Base-by-base conservation (phyloP, 2,797 vertebrate species). In the Danio jaintianensis region DNA sequence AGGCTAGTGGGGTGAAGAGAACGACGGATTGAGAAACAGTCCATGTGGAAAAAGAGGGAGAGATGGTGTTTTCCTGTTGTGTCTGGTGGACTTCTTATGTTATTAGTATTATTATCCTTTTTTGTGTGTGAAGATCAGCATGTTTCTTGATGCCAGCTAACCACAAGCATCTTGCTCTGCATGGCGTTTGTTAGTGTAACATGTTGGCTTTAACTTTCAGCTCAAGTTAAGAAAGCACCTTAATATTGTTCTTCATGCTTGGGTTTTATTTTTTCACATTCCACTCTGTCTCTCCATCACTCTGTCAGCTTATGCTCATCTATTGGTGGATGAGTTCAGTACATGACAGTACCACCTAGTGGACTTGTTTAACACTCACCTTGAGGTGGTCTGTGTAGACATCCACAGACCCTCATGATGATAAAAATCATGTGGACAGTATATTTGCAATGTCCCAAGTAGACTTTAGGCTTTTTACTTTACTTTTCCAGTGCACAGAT, bases 161-260 rank as follows among this genome's bases (percentile, higher is more conserved):
- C 45, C 12, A 29, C 16, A 10, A 38, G n/a, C n/a, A 38, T n/a
- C 7, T 48, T 13, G 9, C 3, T 10, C 20, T 0, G 7, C 40
- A 61, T 16, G 63, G 16, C 56, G 83, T 62, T 7, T 9, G 4
- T 16, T 59, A 75, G 62, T 58, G 22, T 61, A 80, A 62, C 69
- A 22, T 66, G 76, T 75, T 82, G 70, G 52, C 59, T 61, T 79
- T 82, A 84, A 82, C 72, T 73, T 80, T 92, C 89, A 92, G 93
- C 91, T 92, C 90, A 93, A 93, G 94, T 82, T 64, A 74, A 78
- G 64, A 80, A 63, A 63, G 29, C 29, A 29, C 29, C n/a, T n/a
- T n/a, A n/a, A n/a, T n/a, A n/a, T n/a, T n/a, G n/a, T n/a, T n/a
- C 29, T 29, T 29, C 29, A 29, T 29, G 29, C 3, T 29, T 29